Conservation (phyloP, 2,113 vertebrate genomes). For the Sander lucioperca region DNA sequence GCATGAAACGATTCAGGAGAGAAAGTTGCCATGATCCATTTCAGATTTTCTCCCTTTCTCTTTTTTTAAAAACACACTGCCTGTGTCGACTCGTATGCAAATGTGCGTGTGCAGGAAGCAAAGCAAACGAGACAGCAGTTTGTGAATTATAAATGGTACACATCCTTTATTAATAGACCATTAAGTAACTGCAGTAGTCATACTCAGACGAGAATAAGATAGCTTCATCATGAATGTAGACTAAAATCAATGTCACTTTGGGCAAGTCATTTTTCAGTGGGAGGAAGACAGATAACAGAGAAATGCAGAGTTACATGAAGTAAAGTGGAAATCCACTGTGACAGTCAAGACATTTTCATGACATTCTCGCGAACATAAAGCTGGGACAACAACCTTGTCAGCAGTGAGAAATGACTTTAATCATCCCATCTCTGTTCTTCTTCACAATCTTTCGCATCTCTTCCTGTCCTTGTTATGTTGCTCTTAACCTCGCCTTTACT, state of each 20-base stretch:
- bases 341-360: neutral
- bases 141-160: slow-evolving; percentile 54
- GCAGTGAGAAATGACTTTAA: neutral
- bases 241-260: neutral
- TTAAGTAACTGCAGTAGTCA: slow-evolving; percentile 15
- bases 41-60: neutral
- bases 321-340: neutral
- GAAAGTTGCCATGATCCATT: slow-evolving; percentile 14
- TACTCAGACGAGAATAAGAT: slow-evolving; percentile 1
- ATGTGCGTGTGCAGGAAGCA: slow-evolving; percentile 20
- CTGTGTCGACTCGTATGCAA: slow-evolving; percentile 10
- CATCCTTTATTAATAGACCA: slow-evolving; percentile 47
- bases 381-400: neutral
- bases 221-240: slow-evolving; percentile 4
- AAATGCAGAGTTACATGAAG: neutral
- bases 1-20: slow-evolving; percentile 12
- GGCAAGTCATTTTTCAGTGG: neutral
- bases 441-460: neutral
- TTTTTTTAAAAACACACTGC: slow-evolving; percentile 5
- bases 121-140: slow-evolving; percentile 5
- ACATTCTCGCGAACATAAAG: neutral
- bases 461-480: neutral
- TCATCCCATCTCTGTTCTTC: neutral
- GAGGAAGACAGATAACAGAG: neutral
- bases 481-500: neutral